These are phyloP conservation scores for Zosterops lateralis DNA, from an alignment of 2,113 vertebrate species.

Conservation along the genomic window DNA sequence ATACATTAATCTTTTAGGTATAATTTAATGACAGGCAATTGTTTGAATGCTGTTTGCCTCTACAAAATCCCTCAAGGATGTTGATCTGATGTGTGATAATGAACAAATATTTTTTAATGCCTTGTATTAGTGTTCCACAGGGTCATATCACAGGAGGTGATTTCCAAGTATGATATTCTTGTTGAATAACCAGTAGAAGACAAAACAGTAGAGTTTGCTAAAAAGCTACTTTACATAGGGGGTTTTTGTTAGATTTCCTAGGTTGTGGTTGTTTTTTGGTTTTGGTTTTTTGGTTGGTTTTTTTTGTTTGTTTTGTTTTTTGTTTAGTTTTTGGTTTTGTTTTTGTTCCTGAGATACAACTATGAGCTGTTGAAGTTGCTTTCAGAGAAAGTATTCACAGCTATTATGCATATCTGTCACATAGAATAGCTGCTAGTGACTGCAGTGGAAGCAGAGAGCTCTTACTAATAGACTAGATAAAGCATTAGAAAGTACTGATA, in stretches of 20 bases:
- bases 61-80: background rate
- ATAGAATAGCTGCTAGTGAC: background rate
- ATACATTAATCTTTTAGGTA: background rate
- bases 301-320: no score
- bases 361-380: background rate
- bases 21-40: constrained; percentile 5
- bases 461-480: background rate
- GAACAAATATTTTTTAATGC: constrained; percentile 4
- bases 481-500: background rate
- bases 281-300: no score
- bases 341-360: background rate
- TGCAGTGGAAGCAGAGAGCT: background rate
- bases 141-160: background rate
- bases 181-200: background rate
- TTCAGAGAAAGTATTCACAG: background rate
- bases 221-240: background rate
- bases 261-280: no score
- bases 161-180: background rate
- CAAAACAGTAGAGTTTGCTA: background rate
- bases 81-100: constrained; percentile 1
- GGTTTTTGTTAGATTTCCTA: fast-evolving
- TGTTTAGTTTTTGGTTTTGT: background rate
- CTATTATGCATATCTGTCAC: background rate
- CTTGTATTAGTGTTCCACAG: background rate
- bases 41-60: background rate